A percentile compares a stretch with the other conserved stretches of the same genome.
Evolutionary conservation across 2,888 invertebrate species (phyloP).

Genomic region (Druceiella hillmani): DNA sequence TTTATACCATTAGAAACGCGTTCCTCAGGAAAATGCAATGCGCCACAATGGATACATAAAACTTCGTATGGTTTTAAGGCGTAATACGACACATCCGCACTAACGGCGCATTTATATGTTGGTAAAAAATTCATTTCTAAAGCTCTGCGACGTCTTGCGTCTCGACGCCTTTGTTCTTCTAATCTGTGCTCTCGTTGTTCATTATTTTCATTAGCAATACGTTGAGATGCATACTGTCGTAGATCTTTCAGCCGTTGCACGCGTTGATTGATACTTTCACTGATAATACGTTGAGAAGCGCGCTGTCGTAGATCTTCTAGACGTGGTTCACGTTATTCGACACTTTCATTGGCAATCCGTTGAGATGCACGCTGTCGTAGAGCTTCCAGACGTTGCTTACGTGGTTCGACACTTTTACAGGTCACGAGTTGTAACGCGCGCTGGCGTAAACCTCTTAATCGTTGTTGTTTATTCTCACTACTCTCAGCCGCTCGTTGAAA

Average conservation of each 20-base stretch:
- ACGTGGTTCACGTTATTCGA: slow-evolving; percentile 10
- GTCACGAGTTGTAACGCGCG: slow-evolving; percentile 10
- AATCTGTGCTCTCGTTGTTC: slow-evolving; percentile 6
- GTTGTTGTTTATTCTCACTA: too few species aligned
- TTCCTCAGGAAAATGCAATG: slow-evolving; percentile 17
- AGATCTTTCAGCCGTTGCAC: slow-evolving; percentile 7
- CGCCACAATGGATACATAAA: slow-evolving; percentile 18
- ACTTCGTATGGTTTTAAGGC: slow-evolving; percentile 17
- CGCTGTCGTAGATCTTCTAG: slow-evolving; percentile 11
- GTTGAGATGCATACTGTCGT: slow-evolving; percentile 3
- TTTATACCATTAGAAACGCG: slow-evolving; percentile 17
- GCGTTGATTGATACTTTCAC: slow-evolving; percentile 10
- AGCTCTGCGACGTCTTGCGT: slow-evolving; percentile 13
- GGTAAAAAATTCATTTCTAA: slow-evolving; percentile 16
- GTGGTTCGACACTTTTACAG: slow-evolving; percentile 11
- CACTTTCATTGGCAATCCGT: slow-evolving; percentile 9
- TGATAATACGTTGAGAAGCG: slow-evolving; percentile 7
- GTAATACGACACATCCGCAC: slow-evolving; percentile 17
- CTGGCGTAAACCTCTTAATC: slow-evolving; percentile 11
- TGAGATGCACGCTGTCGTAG: slow-evolving; percentile 9
- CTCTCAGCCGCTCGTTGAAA: too few species aligned
- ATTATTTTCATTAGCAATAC: slow-evolving; percentile 5
- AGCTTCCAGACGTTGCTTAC: slow-evolving; percentile 13
- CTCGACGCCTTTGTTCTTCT: slow-evolving; percentile 17
- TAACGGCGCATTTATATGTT: slow-evolving; percentile 19